phyloP scores from a whole-genome alignment of 2,888 invertebrate species.

The Ophion ventricosus region DNA sequence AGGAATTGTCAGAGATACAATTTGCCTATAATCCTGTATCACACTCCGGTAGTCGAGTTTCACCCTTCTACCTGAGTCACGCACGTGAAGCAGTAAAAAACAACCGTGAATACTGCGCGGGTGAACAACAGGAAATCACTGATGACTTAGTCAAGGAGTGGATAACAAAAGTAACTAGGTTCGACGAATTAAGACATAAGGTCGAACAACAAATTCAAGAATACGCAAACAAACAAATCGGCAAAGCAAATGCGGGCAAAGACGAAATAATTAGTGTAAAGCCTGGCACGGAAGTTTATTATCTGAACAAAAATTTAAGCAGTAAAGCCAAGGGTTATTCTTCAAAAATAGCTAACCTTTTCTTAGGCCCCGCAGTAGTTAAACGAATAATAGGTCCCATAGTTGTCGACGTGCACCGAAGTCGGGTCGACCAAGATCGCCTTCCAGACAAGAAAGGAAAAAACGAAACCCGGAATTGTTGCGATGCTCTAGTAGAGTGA shows the following conservation, averaged over 20 bases:
- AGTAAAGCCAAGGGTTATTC: constrained; percentile 33
- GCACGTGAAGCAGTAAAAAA: constrained; percentile 8
- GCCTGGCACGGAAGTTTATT: constrained; percentile 6
- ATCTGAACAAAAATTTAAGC: constrained; percentile 33
- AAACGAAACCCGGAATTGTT: too few species aligned
- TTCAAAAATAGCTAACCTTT: constrained; percentile 38
- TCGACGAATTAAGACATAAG: constrained; percentile 3
- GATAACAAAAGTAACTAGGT: not conserved
- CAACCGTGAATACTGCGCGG: not conserved
- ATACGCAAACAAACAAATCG: not conserved
- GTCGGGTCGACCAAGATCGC: too few species aligned
- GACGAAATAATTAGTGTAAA: not conserved
- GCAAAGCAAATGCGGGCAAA: not conserved
- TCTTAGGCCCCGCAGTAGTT: constrained; percentile 39
- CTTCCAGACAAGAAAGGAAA: too few species aligned
- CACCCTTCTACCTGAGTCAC: not conserved
- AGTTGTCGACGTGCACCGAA: constrained; percentile 46
- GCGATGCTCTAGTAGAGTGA: too few species aligned
- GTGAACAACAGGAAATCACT: not conserved
- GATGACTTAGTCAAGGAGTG: not conserved
- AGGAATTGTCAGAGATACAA: constrained; percentile 47
- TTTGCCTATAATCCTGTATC: not conserved
- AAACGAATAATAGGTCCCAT: constrained; percentile 42
- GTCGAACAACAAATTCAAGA: constrained; percentile 1
- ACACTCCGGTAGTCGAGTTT: constrained; percentile 1